Evolutionary conservation across 2,888 invertebrate genomes (phyloP).

Genomic region (Drosophila picticornis): DNA sequence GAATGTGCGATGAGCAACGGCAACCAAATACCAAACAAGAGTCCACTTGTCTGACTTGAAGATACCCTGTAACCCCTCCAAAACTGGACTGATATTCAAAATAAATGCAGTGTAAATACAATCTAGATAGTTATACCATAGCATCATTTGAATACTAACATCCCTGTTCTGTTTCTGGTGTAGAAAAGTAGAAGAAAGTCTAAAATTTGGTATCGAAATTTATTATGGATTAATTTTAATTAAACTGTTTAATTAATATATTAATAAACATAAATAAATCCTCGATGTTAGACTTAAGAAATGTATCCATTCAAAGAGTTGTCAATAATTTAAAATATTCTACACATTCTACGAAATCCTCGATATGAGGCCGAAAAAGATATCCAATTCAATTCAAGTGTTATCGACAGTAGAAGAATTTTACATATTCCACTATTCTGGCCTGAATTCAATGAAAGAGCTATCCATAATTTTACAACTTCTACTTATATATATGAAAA

Average conservation of each 20-base stretch:
- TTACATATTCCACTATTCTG: neutral
- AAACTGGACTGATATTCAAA: neutral
- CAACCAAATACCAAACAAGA: conserved; percentile 19
- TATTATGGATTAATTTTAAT: too few relatives aligned
- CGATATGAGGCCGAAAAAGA: neutral
- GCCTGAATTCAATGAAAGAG: neutral
- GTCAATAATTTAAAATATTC: neutral
- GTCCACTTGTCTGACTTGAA: neutral
- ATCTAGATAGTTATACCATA: neutral
- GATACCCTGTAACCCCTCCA: neutral
- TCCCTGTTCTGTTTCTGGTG: neutral
- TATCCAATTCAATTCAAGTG: neutral
- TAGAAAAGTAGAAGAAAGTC: neutral
- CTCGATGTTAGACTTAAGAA: too few relatives aligned
- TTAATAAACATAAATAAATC: neutral
- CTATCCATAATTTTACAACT: neutral
- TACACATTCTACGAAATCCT: neutral
- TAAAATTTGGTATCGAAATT: neutral
- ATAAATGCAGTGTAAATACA: neutral
- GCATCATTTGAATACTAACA: neutral
- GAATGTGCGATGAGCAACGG: conserved; percentile 52
- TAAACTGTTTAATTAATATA: too few relatives aligned
- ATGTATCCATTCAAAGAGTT: neutral
- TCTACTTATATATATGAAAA: neutral
- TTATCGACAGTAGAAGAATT: neutral